Evolutionary conservation across 2,113 vertebrate genomes (phyloP).

Genomic region (Motacilla alba): DNA sequence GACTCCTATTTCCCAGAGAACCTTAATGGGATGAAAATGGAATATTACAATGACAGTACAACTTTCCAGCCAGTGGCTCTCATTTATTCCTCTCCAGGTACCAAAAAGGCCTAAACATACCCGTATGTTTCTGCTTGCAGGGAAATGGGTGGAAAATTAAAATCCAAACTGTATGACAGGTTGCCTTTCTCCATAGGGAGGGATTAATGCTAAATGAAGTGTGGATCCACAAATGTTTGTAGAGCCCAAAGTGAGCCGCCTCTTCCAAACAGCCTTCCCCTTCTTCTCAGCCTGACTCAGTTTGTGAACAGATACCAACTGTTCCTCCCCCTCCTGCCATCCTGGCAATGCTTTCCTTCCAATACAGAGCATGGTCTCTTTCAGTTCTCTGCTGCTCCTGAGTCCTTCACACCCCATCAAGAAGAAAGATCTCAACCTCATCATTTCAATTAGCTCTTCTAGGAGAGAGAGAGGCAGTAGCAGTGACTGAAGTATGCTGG

Average conservation of each 20-base stretch:
- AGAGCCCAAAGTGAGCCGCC: neutral
- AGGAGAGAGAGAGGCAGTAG: neutral
- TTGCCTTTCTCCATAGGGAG: conserved; percentile 6
- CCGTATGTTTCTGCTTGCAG: neutral
- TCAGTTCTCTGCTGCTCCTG: neutral
- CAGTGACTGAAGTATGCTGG: neutral
- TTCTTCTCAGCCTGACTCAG: neutral
- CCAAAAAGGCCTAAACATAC: conserved; percentile 1
- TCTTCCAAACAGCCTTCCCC: neutral
- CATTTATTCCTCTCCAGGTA: conserved; percentile 31
- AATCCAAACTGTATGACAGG: conserved; percentile 27
- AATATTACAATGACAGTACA: neutral
- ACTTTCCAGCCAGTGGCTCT: neutral
- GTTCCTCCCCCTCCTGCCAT: neutral
- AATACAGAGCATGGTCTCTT: neutral
- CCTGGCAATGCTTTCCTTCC: neutral
- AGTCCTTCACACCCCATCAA: neutral
- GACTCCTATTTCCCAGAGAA: conserved; percentile 13
- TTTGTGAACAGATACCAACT: neutral
- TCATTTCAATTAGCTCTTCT: neutral
- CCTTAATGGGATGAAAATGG: conserved; percentile 19
- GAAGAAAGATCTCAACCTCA: neutral
- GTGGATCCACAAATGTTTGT: conserved; percentile 18
- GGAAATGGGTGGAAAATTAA: neutral
- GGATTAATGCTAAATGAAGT: conserved; percentile 32